Base-by-base conservation (phyloP, 1,140 invertebrate species). In the Dinothrombium tinctorium region DNA sequence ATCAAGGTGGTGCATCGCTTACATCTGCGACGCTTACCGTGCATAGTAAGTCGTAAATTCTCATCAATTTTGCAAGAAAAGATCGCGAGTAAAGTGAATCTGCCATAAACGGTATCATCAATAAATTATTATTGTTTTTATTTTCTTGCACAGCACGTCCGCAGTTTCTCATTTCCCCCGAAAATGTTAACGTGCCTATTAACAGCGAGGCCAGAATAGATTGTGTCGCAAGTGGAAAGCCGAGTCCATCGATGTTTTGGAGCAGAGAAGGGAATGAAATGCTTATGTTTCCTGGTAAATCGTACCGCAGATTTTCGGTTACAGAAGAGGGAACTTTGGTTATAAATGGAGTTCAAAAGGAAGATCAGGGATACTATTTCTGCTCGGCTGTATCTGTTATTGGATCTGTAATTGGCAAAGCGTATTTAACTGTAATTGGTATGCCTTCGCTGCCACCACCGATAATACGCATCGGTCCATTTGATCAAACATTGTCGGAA, bases 391-490 rank as follows among this genome's bases (percentile, higher is more conserved):
- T 86, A 36, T 83, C 75, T 51, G 54, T 53, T 2, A 54, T 62
- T 21, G 61, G 81, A 11, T 79, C 76, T 3, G 71, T 70, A 22
- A 78, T 76, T 21, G 72, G 72, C 4, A 69, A 74, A 31, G 76
- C n/a, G n/a, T n/a, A n/a, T n/a, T n/a, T n/a, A n/a, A n/a, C n/a
- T n/a, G 68, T 83, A 29, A 73, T 70, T 47, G 74, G 73, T 14
- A 60, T 74, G 5, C 73, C 74, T 45, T 74, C 79, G 51, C 65
- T 73, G 8, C 80, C 81, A 4, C 86, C 86, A 3, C 86, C 86
- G n/a, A 74, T 90, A 38, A 86, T 94, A 40, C 69, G 76, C 54
- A 66, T 84, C 32, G 83, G 82, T 1, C 81, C 83, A n/a, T 69
- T 75, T 22, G 90, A 90, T 61, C 83, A 89, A 61, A 90, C 84